Conservation (phyloP, 2,888 invertebrate species). For the Andricus curvator region DNA sequence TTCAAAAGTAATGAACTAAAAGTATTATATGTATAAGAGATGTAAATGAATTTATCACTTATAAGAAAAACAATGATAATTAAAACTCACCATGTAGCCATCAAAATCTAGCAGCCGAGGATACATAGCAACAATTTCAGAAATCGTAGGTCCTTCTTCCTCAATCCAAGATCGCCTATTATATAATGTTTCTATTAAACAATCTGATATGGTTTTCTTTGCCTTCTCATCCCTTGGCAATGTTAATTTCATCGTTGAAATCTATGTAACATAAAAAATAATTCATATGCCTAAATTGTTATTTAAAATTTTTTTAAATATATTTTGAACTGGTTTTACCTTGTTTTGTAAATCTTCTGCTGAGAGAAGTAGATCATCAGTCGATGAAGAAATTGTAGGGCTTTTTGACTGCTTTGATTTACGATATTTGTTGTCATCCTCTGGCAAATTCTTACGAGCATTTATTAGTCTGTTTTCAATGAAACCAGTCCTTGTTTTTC, state of each 20-base stretch:
- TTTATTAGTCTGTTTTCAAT: constrained; percentile 33
- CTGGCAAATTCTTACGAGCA: constrained; percentile 6
- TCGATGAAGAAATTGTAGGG: not conserved
- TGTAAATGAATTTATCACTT: too few species aligned
- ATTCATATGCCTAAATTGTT: too few species aligned
- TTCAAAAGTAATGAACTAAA: not conserved
- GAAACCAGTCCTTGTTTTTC: constrained; percentile 20
- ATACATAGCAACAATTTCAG: constrained; percentile 18
- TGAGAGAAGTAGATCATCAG: not conserved
- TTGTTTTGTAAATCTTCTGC: not conserved
- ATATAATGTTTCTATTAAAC: not conserved
- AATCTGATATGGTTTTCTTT: constrained; percentile 6
- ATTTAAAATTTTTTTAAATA: not conserved
- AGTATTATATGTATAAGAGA: too few species aligned
- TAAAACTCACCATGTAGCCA: constrained; percentile 11
- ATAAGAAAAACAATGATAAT: not conserved
- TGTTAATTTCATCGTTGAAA: constrained; percentile 11
- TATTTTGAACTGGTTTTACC: not conserved
- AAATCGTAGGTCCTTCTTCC: not conserved
- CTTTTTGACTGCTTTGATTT: not conserved
- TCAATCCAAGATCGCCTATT: constrained; percentile 17
- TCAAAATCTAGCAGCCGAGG: constrained; percentile 25
- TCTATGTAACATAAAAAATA: not conserved
- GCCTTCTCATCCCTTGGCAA: constrained; percentile 6
- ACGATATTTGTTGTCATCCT: constrained; percentile 20